A percentile compares a stretch with the other conserved stretches of the same genome.
Conservation (phyloP, 1,140 invertebrate species). For the Drosophila sulfurigaster region DNA sequence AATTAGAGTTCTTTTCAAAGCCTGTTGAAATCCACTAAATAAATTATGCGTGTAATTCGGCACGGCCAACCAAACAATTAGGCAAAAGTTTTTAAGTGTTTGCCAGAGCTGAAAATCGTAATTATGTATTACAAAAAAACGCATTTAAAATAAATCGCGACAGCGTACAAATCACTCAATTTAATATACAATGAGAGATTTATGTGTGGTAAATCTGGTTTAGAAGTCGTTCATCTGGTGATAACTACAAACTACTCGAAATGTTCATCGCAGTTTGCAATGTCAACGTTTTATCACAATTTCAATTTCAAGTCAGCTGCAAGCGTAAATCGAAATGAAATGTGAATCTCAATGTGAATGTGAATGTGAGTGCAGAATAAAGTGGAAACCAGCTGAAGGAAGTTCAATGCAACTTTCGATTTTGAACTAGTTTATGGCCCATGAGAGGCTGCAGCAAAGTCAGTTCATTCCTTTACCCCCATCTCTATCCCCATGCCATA, state of each 20-base stretch:
- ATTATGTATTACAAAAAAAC: slow-evolving; percentile 33
- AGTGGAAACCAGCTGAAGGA: slow-evolving; percentile 1
- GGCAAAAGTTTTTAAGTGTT: slow-evolving; percentile 49
- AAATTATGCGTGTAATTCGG: slow-evolving; percentile 60
- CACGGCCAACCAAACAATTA: slow-evolving; percentile 36
- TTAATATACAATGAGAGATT: slow-evolving; percentile 9
- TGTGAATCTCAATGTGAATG: background rate
- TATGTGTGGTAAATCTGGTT: background rate
- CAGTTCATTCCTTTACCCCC: slow-evolving; percentile 40
- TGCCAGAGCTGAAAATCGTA: slow-evolving; percentile 53
- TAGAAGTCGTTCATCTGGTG: slow-evolving; percentile 2
- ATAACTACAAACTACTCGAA: background rate
- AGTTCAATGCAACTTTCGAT: slow-evolving; percentile 76
- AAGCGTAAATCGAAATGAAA: slow-evolving; percentile 36
- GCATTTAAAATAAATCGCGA: slow-evolving; percentile 24
- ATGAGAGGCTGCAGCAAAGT: slow-evolving; percentile 28
- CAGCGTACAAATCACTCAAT: slow-evolving; percentile 26
- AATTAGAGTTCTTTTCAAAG: slow-evolving; percentile 28
- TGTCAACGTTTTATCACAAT: slow-evolving; percentile 30
- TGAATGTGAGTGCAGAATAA: background rate
- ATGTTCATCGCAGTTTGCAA: slow-evolving; percentile 1
- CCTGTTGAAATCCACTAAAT: slow-evolving; percentile 45
- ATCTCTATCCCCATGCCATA: background rate
- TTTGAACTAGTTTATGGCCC: slow-evolving; percentile 61
- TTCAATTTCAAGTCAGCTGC: slow-evolving; percentile 9